These are phyloP conservation scores for Eupithecia subumbrata DNA, from an alignment of 2,888 invertebrate species.

Conservation along the genomic window DNA sequence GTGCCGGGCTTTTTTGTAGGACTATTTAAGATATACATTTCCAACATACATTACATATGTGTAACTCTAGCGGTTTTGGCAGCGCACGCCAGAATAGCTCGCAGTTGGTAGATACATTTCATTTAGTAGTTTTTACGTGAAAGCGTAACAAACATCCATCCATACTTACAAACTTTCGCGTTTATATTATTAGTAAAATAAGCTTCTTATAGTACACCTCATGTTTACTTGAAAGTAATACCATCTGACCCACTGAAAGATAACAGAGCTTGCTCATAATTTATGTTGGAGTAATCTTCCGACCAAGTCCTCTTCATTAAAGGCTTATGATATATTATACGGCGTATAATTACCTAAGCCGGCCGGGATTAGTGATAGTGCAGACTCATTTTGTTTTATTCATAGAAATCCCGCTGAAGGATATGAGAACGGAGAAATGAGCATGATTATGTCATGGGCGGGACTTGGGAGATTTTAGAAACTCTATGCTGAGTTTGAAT, in stretches of 20 bases:
- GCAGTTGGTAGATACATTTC: too few relatives aligned
- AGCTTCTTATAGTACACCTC: neutral
- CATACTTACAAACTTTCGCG: too few relatives aligned
- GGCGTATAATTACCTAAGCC: conserved; percentile 37
- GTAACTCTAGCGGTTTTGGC: too few relatives aligned
- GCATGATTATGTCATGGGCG: neutral
- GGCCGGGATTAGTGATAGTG: conserved; percentile 32
- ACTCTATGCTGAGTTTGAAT: neutral
- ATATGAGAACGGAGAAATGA: neutral
- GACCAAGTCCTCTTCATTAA: conserved; percentile 39
- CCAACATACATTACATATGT: too few relatives aligned
- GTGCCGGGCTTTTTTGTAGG: too few relatives aligned
- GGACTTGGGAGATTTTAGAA: neutral
- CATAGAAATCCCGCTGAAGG: conserved; percentile 24
- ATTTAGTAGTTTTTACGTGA: too few relatives aligned
- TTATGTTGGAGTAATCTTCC: conserved; percentile 39
- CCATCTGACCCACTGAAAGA: neutral
- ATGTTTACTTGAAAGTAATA: neutral
- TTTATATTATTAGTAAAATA: too few relatives aligned
- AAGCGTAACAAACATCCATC: too few relatives aligned
- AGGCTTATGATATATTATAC: conserved; percentile 35
- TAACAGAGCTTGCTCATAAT: conserved; percentile 29
- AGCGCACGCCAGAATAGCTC: too few relatives aligned
- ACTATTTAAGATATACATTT: too few relatives aligned
- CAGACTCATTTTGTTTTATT: conserved; percentile 24